Evolutionary conservation across 2,888 invertebrate genomes (phyloP), one percentile per base, ranked within the genome.

Genomic region (Lumbricus terrestris): DNA sequence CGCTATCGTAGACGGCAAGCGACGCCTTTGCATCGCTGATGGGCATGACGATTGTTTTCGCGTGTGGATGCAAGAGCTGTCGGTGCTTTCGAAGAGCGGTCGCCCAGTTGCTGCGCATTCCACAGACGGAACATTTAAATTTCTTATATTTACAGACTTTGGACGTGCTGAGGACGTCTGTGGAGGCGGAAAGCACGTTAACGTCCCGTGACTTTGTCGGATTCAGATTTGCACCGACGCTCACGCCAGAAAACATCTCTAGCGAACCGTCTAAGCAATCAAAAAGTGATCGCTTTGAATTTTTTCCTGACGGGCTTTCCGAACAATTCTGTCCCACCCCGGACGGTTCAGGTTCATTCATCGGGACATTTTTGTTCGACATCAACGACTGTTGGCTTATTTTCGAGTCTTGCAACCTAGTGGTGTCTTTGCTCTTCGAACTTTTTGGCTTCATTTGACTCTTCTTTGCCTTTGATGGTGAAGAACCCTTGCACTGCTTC

Each of bases 401-500:
- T 8, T n/a, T n/a, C 29, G 69, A n/a, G 69, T n/a, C 69, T n/a
- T 69, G 69, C n/a, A 11, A 3, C 69, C 15, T 85, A 85, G 20
- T 16, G 85, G 35, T 35, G 37, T 35, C 23, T 37, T 85, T 85
- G 23, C 35, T 34, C 35, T 85, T 85, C 16, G 85, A 37, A 18
- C 37, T 85, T 85, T 85, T 85, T 1, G 23, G 35, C 85, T 85
- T 85, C 85, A 37, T 8, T 23, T 23, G 85, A 85, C 85, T 85
- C 85, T 85, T 85, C 35, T 37, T 34, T 85, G 85, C 34, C 20
- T 37, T 37, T 85, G 35, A 15, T 6, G 6, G 85, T 13, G 37
- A 11, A 23, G 34, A 85, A 2, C 37, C 37, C 37, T 37, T 34
- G 18, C 15, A 34, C 37, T 85, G 88, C 47, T 34, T 92, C 89